Evolutionary conservation across 2,113 vertebrate species (phyloP).

Genomic region (Dromiciops gliroides): DNA sequence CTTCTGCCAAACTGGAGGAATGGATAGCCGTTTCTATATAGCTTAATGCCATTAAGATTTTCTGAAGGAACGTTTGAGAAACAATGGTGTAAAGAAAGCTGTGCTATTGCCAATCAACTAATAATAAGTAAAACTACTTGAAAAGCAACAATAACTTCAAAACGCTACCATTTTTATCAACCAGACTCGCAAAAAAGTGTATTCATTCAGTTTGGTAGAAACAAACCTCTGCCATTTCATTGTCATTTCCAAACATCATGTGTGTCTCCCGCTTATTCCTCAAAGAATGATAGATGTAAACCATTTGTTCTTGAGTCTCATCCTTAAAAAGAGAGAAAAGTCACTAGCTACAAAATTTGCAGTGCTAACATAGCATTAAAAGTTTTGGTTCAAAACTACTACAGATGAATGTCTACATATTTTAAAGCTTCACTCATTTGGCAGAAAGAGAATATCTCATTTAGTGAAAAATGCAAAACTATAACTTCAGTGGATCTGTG

Average conservation of each 20-base stretch:
- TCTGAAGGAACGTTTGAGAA: not conserved
- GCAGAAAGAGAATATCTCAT: not conserved
- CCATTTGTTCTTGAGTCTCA: conserved; percentile 83
- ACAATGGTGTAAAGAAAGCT: not conserved
- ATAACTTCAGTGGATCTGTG: not conserved
- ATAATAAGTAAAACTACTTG: not conserved
- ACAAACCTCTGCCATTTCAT: conserved; percentile 80
- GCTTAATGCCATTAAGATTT: not conserved
- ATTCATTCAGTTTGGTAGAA: not conserved
- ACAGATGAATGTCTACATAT: not conserved
- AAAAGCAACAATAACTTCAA: not conserved
- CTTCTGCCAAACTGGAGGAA: not conserved
- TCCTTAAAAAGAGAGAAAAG: conserved; percentile 80
- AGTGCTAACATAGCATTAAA: not conserved
- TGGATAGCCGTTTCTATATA: not conserved
- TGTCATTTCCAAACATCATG: conserved; percentile 90
- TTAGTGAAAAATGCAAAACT: not conserved
- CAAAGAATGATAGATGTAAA: conserved; percentile 91
- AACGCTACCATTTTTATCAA: not conserved
- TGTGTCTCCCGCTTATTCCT: conserved; percentile 90
- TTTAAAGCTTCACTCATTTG: not conserved
- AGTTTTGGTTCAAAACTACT: not conserved
- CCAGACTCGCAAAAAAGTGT: not conserved
- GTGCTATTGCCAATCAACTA: not conserved
- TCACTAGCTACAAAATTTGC: not conserved